Percentiles rank a stretch among this genome's conserved stretches.
Conservation (phyloP, 1,140 invertebrate genomes). For the Drosophila simulans region DNA sequence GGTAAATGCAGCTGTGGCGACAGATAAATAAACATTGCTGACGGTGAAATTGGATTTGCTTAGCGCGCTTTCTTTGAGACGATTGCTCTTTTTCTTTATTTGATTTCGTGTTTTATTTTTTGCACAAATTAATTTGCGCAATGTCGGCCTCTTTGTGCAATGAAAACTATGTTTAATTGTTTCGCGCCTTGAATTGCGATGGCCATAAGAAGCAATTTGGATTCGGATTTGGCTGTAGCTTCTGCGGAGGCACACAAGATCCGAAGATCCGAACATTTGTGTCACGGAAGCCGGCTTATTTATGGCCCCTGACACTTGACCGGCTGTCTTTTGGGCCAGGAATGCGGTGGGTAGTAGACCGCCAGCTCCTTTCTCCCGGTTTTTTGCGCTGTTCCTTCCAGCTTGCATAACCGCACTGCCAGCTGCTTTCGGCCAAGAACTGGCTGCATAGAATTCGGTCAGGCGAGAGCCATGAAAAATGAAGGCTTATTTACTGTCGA, state of each 20-base stretch:
- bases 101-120: constrained; percentile 9
- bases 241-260: neutral
- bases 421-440: constrained; percentile 56
- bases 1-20: constrained; percentile 59
- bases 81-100: constrained; percentile 18
- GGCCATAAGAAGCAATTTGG: constrained; percentile 36
- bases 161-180: constrained; percentile 84
- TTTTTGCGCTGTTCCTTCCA: constrained; percentile 2
- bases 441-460: constrained; percentile 76
- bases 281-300: constrained; percentile 47
- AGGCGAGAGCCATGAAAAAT: constrained; percentile 73
- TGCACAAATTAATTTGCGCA: constrained; percentile 75
- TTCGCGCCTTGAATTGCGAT: constrained; percentile 76
- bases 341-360: constrained; percentile 57
- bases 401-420: constrained; percentile 58
- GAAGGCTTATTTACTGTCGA: constrained; percentile 83
- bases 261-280: neutral
- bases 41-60: constrained; percentile 80
- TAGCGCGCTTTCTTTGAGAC: constrained; percentile 77
- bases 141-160: constrained; percentile 80
- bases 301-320: constrained; percentile 77
- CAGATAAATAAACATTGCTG: constrained; percentile 70
- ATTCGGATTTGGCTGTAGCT: constrained; percentile 16
- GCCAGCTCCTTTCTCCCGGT: constrained; percentile 6
- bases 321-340: constrained; percentile 44